A percentile compares a stretch with the other conserved stretches of the same genome.
Conservation (phyloP, 2,113 vertebrate species). For the Salvelinus sp. region DNA sequence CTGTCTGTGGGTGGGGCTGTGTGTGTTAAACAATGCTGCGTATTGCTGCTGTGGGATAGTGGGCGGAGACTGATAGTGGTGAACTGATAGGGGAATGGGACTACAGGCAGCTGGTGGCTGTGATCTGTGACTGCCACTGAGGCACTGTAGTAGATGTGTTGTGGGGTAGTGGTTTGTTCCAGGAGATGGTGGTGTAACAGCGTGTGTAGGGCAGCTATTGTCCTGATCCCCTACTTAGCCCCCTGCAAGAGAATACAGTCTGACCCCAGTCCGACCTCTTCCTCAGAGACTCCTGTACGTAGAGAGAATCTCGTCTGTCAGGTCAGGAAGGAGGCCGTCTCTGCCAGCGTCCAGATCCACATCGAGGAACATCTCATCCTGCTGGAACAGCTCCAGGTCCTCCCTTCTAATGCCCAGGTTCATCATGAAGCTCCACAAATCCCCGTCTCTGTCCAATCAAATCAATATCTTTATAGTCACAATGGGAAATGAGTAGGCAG, state of each 20-base stretch:
- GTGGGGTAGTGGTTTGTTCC: neutral
- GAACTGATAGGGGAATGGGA: neutral
- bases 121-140: constrained; percentile 38
- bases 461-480: no score
- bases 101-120: constrained; percentile 43
- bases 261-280: constrained; percentile 63
- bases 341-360: constrained; percentile 63
- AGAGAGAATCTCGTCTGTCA: constrained; percentile 82
- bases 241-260: constrained; percentile 46
- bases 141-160: constrained; percentile 26
- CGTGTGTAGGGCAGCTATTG: constrained; percentile 66
- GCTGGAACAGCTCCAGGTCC: constrained; percentile 75
- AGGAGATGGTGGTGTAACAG: constrained; percentile 8
- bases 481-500: no score
- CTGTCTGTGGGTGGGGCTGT: neutral
- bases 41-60: neutral
- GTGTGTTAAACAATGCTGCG: constrained; percentile 8
- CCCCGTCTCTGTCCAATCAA: constrained; percentile 43
- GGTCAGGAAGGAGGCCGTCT: constrained; percentile 63
- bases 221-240: constrained; percentile 34
- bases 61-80: neutral
- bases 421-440: constrained; percentile 81
- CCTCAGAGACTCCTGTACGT: constrained; percentile 79
- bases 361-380: constrained; percentile 78
- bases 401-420: constrained; percentile 79